Conservation (phyloP, 2,888 invertebrate genomes). For the Steromphala cineraria region DNA sequence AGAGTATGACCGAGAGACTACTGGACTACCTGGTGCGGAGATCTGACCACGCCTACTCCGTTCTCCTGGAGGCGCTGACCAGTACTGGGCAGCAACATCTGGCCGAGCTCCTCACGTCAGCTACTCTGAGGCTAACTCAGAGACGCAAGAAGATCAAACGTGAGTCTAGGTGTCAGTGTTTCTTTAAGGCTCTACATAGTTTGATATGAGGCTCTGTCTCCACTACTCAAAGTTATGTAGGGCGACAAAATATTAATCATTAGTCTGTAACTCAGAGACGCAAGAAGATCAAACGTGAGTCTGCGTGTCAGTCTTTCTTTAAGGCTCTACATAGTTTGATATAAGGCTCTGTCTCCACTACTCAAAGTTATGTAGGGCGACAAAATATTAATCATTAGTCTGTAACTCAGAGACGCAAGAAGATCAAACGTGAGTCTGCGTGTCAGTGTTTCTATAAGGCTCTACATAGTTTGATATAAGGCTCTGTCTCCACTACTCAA, state of each 20-base stretch:
- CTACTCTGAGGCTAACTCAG: slow-evolving; percentile 18
- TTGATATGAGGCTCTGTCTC: too few species aligned
- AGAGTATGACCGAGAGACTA: slow-evolving; percentile 49
- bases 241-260: too few species aligned
- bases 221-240: too few species aligned
- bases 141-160: slow-evolving; percentile 30
- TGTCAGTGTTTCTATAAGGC: too few species aligned
- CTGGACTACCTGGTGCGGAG: slow-evolving; percentile 46
- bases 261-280: slow-evolving; percentile 25
- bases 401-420: slow-evolving; percentile 28
- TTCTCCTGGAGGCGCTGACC: slow-evolving; percentile 45
- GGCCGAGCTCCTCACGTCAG: slow-evolving; percentile 42
- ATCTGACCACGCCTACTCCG: slow-evolving; percentile 47
- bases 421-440: slow-evolving; percentile 25
- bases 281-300: slow-evolving; percentile 31
- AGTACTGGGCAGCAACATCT: slow-evolving; percentile 51
- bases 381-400: too few species aligned
- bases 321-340: too few species aligned
- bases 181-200: too few species aligned
- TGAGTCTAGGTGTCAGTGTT: neutral
- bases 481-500: too few species aligned
- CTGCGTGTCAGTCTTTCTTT: too few species aligned
- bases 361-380: too few species aligned
- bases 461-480: too few species aligned
- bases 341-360: too few species aligned